Evolutionary conservation across 1,140 invertebrate species (phyloP), one percentile per base, ranked within the genome.

Genomic region (Globodera ellingtonae): DNA sequence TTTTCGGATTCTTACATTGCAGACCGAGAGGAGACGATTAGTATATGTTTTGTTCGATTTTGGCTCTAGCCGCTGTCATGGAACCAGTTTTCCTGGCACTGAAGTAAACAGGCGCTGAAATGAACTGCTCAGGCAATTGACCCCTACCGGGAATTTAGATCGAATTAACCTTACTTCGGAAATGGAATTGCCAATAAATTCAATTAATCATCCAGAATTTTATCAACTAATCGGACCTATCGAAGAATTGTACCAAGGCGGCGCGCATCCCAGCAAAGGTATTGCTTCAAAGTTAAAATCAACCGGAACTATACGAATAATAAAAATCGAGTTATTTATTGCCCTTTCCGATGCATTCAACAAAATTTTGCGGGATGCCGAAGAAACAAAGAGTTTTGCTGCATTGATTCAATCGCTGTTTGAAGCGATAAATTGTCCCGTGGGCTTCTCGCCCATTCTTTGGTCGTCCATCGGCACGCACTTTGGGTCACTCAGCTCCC

Each of bases 181-280:
- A 70, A 70, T 70, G 67, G 35, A 70, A 44, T 70, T 44, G 10
- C 1, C 67, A 59, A 18, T 59, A 21, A 24, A 35, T 70, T 70
- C 67, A 47, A 70, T 15, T 47, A 5, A 70, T 18, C 67, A 70
- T 47, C 67, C 67, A 10, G 67, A 70, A 70, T 35, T 70, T 18
- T 70, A 70, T 35, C 67, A 70, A 44, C 46, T 70, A 18, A 70
- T 70, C 35, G 67, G 67, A 6, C 67, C 67, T 0, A 70, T 70
- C 6, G 67, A 70, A 70, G 8, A 70, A 18, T 6, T 70, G 7
- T 70, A 70, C n/a, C 67, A 70, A 18, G 56, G 18, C 56, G 10
- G 50, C 10, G 50, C 50, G 50, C 50, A 52, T 9, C 50, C 10
- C 50, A 52, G 50, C 50, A 52, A 52, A 52, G 50, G 7, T 35